Conservation (phyloP, 2,888 invertebrate genomes). For the Pyrrhosoma nymphula region DNA sequence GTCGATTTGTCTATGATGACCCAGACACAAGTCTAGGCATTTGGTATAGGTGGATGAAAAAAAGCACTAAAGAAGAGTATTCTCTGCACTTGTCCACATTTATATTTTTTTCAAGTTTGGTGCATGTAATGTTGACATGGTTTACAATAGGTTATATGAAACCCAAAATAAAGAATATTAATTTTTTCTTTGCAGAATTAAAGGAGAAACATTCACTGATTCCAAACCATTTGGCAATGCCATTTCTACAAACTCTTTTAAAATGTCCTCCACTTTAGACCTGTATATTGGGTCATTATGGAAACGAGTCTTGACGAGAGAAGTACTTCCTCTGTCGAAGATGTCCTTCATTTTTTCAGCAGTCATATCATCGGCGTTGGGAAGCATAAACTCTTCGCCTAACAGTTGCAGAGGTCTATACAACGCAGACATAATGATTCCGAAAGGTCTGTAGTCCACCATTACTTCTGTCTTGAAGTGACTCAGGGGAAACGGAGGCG, state of each 20-base stretch:
- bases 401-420: background rate
- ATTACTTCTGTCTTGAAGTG: background rate
- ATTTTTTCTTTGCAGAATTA: too few species aligned
- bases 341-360: slow-evolving; percentile 8
- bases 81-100: too few species aligned
- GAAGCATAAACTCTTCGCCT: slow-evolving; percentile 12
- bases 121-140: too few species aligned
- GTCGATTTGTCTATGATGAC: too few species aligned
- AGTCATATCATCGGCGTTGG: background rate
- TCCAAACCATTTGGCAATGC: slow-evolving; percentile 21
- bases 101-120: too few species aligned
- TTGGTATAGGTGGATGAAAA: too few species aligned
- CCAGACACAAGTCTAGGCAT: too few species aligned
- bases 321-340: background rate
- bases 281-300: background rate
- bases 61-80: too few species aligned
- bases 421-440: background rate
- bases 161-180: too few species aligned
- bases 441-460: slow-evolving; percentile 29
- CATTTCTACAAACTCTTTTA: slow-evolving; percentile 33
- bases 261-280: background rate
- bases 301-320: background rate
- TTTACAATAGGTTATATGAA: too few species aligned
- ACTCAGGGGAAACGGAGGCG: background rate
- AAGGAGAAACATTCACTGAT: background rate